Evolutionary conservation across 1,140 invertebrate species (phyloP).

Genomic region (Brachionus rubens): DNA sequence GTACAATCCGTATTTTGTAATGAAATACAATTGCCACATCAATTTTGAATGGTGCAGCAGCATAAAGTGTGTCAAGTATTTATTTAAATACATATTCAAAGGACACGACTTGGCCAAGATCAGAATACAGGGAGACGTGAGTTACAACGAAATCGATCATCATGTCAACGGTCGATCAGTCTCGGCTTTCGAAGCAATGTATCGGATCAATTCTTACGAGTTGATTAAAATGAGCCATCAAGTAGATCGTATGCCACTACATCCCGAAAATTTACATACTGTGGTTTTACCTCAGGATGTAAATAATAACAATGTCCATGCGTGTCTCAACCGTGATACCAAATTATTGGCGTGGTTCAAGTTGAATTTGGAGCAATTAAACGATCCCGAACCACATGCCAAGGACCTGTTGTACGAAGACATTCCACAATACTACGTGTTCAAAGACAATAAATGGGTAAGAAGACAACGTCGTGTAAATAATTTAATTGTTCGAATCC

Average conservation of each 20-base stretch:
- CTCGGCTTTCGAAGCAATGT: neutral
- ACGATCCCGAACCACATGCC: too few relatives aligned
- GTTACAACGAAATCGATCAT: neutral
- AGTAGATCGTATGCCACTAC: neutral
- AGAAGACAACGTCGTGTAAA: neutral
- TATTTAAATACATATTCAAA: slow-evolving; percentile 56
- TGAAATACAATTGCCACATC: slow-evolving; percentile 48
- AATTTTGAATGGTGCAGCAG: slow-evolving; percentile 48
- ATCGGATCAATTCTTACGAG: neutral
- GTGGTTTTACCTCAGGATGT: too few relatives aligned
- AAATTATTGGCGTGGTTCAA: too few relatives aligned
- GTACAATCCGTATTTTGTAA: slow-evolving; percentile 47
- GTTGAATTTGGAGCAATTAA: too few relatives aligned
- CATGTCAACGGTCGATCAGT: neutral
- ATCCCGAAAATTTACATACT: neutral
- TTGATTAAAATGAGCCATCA: neutral
- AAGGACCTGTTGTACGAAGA: too few relatives aligned
- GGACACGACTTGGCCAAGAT: slow-evolving; percentile 49
- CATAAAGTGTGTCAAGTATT: slow-evolving; percentile 50
- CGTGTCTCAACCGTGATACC: too few relatives aligned
- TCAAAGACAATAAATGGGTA: neutral
- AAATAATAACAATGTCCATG: too few relatives aligned
- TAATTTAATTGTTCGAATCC: neutral
- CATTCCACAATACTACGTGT: neutral
- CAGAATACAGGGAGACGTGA: neutral